Evolutionary conservation across 2,888 invertebrate species (phyloP).

Genomic region (Hetaerina titia): DNA sequence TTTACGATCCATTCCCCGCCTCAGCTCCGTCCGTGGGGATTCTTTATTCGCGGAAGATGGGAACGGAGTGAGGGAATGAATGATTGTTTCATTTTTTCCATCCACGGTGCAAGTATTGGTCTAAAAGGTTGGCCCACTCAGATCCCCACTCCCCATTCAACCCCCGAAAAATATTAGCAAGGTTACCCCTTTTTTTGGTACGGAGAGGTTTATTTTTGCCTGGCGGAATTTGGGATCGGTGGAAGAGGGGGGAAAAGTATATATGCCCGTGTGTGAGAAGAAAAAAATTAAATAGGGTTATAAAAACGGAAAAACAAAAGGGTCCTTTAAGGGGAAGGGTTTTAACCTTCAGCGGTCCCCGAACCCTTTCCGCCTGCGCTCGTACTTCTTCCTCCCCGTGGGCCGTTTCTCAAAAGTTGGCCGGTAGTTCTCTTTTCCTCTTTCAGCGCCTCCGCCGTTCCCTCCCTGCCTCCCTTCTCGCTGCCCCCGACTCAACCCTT

Average conservation of each 20-base stretch:
- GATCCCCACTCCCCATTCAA: not conserved
- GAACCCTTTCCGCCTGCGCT: not conserved
- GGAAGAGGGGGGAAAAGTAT: not conserved
- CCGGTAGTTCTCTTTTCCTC: not conserved
- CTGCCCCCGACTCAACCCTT: not conserved
- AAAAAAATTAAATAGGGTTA: not conserved
- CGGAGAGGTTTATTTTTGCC: not conserved
- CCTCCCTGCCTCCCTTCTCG: not conserved
- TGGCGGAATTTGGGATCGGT: not conserved
- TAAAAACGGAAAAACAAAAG: not conserved
- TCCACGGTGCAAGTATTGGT: not conserved
- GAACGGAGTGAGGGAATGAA: not conserved
- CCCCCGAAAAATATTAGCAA: not conserved
- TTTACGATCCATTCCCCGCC: not conserved
- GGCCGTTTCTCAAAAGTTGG: not conserved
- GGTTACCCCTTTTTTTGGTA: not conserved
- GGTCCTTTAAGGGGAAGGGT: not conserved
- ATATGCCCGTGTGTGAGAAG: not conserved
- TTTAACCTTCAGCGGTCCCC: not conserved
- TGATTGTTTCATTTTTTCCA: conserved; percentile 11
- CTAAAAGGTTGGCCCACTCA: not conserved
- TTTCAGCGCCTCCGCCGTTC: not conserved
- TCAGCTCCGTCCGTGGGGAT: not conserved
- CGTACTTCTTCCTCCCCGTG: not conserved
- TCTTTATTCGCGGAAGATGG: not conserved